These are phyloP conservation scores for Albula glossodonta DNA, from an alignment of 2,113 vertebrate genomes.

Conservation along the genomic window DNA sequence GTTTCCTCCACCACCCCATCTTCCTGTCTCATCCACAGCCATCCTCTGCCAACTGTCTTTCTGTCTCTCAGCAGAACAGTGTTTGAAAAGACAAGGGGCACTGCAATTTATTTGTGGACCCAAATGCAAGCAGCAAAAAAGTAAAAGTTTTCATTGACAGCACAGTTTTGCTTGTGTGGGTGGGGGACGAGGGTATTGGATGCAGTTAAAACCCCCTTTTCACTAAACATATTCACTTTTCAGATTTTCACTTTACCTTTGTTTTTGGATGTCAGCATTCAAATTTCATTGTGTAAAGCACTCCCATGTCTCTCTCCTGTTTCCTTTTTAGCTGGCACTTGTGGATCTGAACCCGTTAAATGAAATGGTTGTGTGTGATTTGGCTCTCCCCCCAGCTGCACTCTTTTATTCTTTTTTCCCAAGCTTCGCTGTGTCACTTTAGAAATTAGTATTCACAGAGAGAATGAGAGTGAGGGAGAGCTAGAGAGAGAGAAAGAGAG, in stretches of 20 bases:
- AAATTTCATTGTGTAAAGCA: slow-evolving; percentile 4
- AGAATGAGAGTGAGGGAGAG: slow-evolving; percentile 4
- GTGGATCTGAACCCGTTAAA: neutral
- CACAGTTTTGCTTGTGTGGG: neutral
- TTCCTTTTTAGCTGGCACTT: neutral
- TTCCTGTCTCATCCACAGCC: too few species aligned
- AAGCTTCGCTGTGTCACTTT: slow-evolving; percentile 20
- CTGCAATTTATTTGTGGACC: neutral
- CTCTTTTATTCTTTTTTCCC: slow-evolving; percentile 18
- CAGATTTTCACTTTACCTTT: slow-evolving; percentile 2
- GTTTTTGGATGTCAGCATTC: neutral
- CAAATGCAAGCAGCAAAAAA: neutral
- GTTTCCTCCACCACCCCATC: neutral
- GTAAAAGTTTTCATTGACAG: neutral
- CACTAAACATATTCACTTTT: neutral
- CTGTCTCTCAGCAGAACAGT: neutral
- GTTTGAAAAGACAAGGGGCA: neutral
- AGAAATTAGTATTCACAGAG: slow-evolving; percentile 21
- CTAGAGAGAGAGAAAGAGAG: neutral
- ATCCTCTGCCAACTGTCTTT: neutral
- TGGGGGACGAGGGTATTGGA: neutral
- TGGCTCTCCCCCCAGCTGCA: slow-evolving; percentile 4
- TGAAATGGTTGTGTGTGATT: slow-evolving; percentile 25
- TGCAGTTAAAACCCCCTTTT: neutral
- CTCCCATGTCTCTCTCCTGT: neutral